A percentile compares a stretch with the other conserved stretches of the same genome.
These are phyloP conservation scores for Opisthocomus hoazin DNA, from an alignment of 2,113 vertebrate genomes.

Conservation along the genomic window DNA sequence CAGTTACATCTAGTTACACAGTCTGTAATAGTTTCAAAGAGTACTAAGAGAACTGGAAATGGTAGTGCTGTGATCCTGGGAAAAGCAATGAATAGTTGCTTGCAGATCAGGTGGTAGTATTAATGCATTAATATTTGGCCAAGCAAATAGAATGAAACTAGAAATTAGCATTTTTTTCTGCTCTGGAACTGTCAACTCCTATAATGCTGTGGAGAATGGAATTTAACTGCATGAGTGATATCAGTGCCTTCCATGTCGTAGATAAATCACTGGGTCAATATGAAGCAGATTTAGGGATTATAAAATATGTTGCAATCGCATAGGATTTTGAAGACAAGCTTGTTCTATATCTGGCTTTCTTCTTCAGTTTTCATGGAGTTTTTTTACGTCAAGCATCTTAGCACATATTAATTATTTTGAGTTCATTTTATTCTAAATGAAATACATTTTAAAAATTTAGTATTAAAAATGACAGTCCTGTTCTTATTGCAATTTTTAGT, in stretches of 20 bases:
- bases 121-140: constrained; percentile 32
- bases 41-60: background rate
- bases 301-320: constrained; percentile 22
- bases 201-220: constrained; percentile 40
- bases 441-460: background rate
- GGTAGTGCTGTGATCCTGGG: background rate
- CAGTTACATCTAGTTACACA: background rate
- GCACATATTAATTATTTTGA: background rate
- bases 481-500: background rate
- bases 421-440: background rate
- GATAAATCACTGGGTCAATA: constrained; percentile 48
- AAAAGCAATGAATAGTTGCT: background rate
- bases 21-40: background rate
- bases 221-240: constrained; percentile 44
- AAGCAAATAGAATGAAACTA: constrained; percentile 35
- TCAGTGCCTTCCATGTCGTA: background rate
- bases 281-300: constrained; percentile 23
- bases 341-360: background rate
- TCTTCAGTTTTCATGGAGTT: background rate
- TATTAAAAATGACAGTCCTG: background rate
- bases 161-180: constrained; percentile 45
- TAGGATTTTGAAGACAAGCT: background rate
- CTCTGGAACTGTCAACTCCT: background rate
- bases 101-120: background rate
- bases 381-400: background rate